These are phyloP conservation scores for Limanda limanda DNA, from an alignment of 2,113 vertebrate genomes.

Conservation along the genomic window DNA sequence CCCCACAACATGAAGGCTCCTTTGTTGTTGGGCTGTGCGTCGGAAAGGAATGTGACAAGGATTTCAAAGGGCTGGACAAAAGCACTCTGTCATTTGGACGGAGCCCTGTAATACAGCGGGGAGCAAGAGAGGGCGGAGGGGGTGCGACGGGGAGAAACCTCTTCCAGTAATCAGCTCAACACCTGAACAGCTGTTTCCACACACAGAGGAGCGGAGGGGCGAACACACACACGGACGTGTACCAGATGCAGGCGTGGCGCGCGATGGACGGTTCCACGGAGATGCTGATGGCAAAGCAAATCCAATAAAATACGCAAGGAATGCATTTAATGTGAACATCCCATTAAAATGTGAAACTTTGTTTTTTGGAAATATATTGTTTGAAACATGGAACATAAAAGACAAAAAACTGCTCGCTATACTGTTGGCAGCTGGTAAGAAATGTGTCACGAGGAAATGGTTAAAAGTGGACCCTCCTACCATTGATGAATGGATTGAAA, in stretches of 20 bases:
- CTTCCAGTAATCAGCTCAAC: conserved; percentile 72
- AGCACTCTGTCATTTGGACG: conserved; percentile 84
- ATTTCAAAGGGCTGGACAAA: conserved; percentile 84
- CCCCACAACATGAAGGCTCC: conserved; percentile 79
- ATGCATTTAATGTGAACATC: no score
- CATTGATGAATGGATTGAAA: no score
- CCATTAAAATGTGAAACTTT: no score
- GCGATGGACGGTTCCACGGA: neutral
- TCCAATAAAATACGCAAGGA: neutral
- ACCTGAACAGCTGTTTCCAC: conserved; percentile 82
- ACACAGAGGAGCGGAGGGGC: neutral
- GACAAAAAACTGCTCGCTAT: no score
- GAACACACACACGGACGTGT: neutral
- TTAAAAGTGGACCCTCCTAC: no score
- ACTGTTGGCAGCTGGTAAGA: no score
- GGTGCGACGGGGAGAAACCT: conserved; percentile 24
- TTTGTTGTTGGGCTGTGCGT: conserved; percentile 84
- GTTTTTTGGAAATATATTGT: no score
- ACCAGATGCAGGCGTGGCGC: neutral
- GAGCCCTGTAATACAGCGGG: conserved; percentile 81
- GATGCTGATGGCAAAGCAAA: neutral
- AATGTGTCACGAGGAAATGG: no score
- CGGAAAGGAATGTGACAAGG: conserved; percentile 84
- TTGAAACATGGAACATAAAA: no score
- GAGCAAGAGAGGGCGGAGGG: conserved; percentile 28